Conservation (phyloP, 2,888 invertebrate genomes). For the Alsophila aescularia region DNA sequence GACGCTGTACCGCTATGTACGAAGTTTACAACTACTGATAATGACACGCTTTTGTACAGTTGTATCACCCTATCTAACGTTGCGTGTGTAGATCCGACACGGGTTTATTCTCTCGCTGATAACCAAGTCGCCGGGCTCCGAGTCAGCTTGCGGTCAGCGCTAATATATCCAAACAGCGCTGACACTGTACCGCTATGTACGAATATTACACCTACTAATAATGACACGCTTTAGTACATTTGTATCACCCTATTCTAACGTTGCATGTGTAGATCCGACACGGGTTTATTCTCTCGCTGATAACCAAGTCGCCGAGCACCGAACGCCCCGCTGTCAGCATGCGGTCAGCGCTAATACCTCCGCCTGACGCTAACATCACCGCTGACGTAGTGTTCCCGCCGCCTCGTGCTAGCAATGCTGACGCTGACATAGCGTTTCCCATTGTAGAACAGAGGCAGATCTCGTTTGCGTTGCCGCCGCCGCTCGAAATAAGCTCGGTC, state of each 20-base stretch:
- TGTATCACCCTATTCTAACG: not conserved
- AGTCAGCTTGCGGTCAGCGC: no score
- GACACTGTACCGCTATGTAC: no score
- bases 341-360: constrained; percentile 50
- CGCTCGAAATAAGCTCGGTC: not conserved
- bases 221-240: no score
- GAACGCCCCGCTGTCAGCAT: constrained; percentile 53
- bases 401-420: not conserved
- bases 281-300: constrained; percentile 51
- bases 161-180: no score
- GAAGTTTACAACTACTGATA: no score
- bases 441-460: not conserved
- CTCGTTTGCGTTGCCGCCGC: not conserved
- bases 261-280: constrained; percentile 68
- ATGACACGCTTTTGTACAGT: no score
- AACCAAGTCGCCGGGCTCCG: no score
- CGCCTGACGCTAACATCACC: not conserved
- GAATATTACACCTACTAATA: no score
- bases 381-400: no score
- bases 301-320: constrained; percentile 43
- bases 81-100: no score
- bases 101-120: no score
- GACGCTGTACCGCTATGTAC: no score
- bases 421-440: not conserved
- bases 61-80: not conserved